Conservation (phyloP, 2,888 invertebrate species). For the Tetheella fluctuosa region DNA sequence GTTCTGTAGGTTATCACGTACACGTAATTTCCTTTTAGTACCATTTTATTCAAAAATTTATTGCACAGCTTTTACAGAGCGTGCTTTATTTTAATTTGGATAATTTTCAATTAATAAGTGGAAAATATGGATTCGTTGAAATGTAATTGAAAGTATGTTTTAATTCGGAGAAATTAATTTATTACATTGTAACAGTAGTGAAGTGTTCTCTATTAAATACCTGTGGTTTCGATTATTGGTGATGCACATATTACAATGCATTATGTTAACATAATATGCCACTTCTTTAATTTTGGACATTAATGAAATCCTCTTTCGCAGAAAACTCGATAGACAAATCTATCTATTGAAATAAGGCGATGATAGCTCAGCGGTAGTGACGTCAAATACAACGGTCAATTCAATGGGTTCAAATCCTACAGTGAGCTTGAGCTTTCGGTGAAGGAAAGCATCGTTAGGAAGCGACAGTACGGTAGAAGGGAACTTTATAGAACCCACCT, state of each 20-base stretch:
- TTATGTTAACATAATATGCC: not conserved
- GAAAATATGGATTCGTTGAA: not conserved
- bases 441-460: too few species aligned
- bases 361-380: too few species aligned
- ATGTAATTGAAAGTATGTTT: not conserved
- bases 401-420: too few species aligned
- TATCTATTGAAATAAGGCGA: too few species aligned
- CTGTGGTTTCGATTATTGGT: not conserved
- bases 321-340: too few species aligned
- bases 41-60: constrained; percentile 7
- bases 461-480: too few species aligned
- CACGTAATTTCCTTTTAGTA: constrained; percentile 7
- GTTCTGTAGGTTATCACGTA: constrained; percentile 1
- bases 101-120: constrained; percentile 8
- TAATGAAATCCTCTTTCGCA: too few species aligned
- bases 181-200: not conserved
- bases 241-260: not conserved
- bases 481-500: too few species aligned
- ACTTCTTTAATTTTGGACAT: not conserved
- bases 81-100: constrained; percentile 12
- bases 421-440: too few species aligned
- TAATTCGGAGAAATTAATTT: not conserved
- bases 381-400: too few species aligned
- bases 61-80: constrained; percentile 1
- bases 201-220: not conserved